Percentiles rank a stretch among this genome's conserved stretches.
Conservation (phyloP, 2,113 vertebrate species). For the Sander vitreus region DNA sequence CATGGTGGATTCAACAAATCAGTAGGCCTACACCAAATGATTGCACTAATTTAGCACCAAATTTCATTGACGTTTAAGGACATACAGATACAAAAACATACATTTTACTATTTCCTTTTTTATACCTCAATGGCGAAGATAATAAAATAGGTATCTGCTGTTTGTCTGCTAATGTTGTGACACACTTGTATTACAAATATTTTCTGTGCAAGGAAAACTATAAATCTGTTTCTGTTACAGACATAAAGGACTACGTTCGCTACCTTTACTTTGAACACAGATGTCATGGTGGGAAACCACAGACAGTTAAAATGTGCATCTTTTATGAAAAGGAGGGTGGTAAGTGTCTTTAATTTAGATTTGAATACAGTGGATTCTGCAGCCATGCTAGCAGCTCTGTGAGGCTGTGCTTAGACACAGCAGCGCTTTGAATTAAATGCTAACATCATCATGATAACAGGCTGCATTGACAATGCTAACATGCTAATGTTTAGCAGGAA, state of each 20-base stretch:
- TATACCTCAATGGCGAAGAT: background rate
- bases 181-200: background rate
- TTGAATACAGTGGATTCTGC: background rate
- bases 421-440: no score
- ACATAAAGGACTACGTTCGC: constrained; percentile 68
- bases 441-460: no score
- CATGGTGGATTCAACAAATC: background rate
- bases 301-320: constrained; percentile 71
- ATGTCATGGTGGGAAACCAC: background rate
- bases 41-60: background rate
- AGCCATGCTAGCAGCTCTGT: no score
- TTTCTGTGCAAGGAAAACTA: background rate
- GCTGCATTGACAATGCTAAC: no score
- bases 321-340: constrained; percentile 78
- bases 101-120: background rate
- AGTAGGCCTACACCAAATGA: background rate
- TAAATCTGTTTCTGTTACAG: constrained; percentile 66
- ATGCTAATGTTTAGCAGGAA: no score
- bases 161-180: background rate
- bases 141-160: no score
- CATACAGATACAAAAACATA: background rate
- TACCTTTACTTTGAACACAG: constrained; percentile 82
- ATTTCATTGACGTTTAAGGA: background rate
- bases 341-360: constrained; percentile 47
- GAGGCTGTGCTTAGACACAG: no score